Percentiles rank a stretch among this genome's conserved stretches.
These are phyloP conservation scores for Arbacia lixula DNA, from an alignment of 53 echinoderm and acorn worm species.

Conservation along the genomic window DNA sequence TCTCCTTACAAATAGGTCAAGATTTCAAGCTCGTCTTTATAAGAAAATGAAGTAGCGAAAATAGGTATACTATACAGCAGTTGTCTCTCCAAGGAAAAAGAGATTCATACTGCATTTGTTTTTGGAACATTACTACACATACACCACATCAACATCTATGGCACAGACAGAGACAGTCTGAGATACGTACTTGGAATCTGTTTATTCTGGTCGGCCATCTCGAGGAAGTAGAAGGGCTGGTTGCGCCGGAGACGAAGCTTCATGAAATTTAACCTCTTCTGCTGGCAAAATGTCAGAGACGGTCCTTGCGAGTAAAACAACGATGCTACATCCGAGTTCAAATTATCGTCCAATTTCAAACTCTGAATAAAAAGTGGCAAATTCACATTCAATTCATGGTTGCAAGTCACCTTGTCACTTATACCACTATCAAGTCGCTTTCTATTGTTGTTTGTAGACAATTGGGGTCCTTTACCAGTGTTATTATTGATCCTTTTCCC, in stretches of 20 bases:
- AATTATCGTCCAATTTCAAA: slow-evolving; percentile 25
- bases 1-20: too few species aligned
- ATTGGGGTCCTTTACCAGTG: background rate
- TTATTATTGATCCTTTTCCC: background rate
- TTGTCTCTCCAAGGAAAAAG: background rate
- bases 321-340: slow-evolving; percentile 3
- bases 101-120: too few species aligned
- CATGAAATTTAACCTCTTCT: slow-evolving; percentile 71
- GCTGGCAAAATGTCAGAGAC: slow-evolving; percentile 48
- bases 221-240: slow-evolving; percentile 92
- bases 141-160: background rate
- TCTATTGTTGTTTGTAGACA: slow-evolving; percentile 2
- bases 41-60: too few species aligned
- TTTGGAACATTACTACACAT: too few species aligned
- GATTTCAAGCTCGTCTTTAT: too few species aligned
- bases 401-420: slow-evolving; percentile 8
- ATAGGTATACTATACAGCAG: too few species aligned
- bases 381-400: background rate
- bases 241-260: slow-evolving; percentile 88
- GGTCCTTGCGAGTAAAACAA: slow-evolving; percentile 32
- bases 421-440: background rate
- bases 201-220: slow-evolving; percentile 62
- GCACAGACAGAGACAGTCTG: background rate
- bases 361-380: slow-evolving; percentile 19
- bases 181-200: slow-evolving; percentile 45